A percentile compares a stretch with the other conserved stretches of the same genome.
Conservation (phyloP, 2,113 vertebrate genomes). For the Laticauda laticaudata region DNA sequence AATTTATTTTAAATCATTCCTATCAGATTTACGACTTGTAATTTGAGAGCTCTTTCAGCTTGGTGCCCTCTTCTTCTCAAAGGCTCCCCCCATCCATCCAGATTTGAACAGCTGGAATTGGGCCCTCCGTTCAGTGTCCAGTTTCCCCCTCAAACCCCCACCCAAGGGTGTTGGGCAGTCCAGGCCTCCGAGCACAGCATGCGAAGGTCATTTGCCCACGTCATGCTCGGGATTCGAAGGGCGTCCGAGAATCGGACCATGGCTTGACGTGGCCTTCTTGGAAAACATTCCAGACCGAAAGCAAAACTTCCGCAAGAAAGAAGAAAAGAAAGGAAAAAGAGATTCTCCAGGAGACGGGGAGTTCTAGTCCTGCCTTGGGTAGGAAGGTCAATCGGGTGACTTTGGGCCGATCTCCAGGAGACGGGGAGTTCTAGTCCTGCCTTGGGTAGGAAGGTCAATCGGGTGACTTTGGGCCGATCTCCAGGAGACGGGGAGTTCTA, state of each 20-base stretch:
- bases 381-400: fast-evolving
- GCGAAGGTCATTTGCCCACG: background rate
- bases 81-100: background rate
- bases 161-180: background rate
- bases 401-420: no score
- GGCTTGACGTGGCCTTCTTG: background rate
- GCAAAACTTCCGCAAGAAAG: background rate
- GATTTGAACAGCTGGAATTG: background rate
- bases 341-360: no score
- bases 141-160: no score
- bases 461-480: no score
- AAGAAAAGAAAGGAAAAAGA: no score
- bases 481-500: background rate
- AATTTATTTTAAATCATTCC: background rate
- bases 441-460: fast-evolving
- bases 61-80: background rate
- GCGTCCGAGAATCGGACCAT: background rate
- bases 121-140: fast-evolving
- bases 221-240: background rate
- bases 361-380: no score
- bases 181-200: background rate
- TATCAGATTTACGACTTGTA: background rate
- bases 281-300: background rate
- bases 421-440: no score
- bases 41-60: background rate